phyloP scores from a whole-genome alignment of 2,113 vertebrate species.

The Lonchura striata region DNA sequence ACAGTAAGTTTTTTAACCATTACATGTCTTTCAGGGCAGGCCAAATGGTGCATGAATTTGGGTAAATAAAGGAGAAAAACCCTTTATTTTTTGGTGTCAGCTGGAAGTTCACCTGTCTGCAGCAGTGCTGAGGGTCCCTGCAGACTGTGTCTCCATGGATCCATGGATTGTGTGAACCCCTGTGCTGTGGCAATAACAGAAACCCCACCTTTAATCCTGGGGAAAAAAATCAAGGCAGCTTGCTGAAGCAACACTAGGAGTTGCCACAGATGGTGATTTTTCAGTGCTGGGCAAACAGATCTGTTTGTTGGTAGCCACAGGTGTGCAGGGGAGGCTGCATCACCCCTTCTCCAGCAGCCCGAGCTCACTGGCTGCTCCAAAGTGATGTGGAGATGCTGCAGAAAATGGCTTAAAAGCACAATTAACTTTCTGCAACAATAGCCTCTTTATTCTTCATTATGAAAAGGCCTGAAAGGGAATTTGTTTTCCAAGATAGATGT shows the following conservation, averaged over 20 bases:
- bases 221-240: background rate
- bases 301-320: background rate
- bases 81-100: background rate
- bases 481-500: conserved; percentile 59
- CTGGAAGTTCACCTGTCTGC: background rate
- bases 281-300: background rate
- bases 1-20: background rate
- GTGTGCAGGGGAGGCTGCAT: rapidly evolving
- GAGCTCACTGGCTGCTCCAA: background rate
- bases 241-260: background rate
- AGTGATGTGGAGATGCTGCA: background rate
- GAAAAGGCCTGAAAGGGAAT: conserved; percentile 67
- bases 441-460: conserved; percentile 74
- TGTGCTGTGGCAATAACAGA: background rate
- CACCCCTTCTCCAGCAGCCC: background rate
- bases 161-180: background rate
- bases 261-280: background rate
- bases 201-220: background rate
- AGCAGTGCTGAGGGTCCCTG: background rate
- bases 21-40: background rate
- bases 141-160: background rate
- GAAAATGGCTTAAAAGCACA: conserved; percentile 41
- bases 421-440: conserved; percentile 69
- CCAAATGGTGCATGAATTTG: background rate
- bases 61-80: background rate